Base-by-base conservation (phyloP, 2,113 vertebrate species). In the Limanda limanda region DNA sequence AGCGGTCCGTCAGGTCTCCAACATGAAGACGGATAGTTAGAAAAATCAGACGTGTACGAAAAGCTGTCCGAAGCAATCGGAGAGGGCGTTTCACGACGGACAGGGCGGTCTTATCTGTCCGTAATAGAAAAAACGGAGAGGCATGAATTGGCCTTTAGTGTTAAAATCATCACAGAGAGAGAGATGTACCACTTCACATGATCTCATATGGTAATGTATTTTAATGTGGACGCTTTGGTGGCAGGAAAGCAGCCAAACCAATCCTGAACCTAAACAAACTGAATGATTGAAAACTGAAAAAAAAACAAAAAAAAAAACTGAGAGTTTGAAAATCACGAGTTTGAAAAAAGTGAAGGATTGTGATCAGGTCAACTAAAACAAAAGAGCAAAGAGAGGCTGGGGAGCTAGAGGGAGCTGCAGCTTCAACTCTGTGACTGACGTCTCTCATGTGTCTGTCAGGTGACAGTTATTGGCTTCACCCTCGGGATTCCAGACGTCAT, bases 401-500 rank as follows among this genome's bases (percentile, higher is more conserved):
- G n/a, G 21, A 55, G 21, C n/a, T 55, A 10, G 23, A 14, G 3
- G 21, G 55, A 57, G 23, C n/a, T 11, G 3, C 9, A 12, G 10
- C n/a, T 21, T 55, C n/a, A 21, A 55, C 4, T 55, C 52, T 23
- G 20, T 20, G 14, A 59, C 14, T 23, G 52, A 11, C 20, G 24
- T 65, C 5, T 60, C 66, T 2, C 57, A 17, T 73, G 14, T 74
- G 17, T 71, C 13, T 77, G 5, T 76, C 80, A 99, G 98, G 98
- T 99, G 24, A 99, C 98, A 1, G 94, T 99, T 77, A 98, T 99
- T n/a, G 98, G 98, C 52, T 99, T 96, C 88, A 99, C 98, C 0
- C 94, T 99, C 62, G 97, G 97, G 21, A 98, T 98, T 85, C 98
- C 98, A 4, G 98, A 99, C 1, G 98, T 99, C 86, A 99, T 99